Base-by-base conservation (phyloP, 2,113 vertebrate genomes). In the Cyprinodon tularosa region DNA sequence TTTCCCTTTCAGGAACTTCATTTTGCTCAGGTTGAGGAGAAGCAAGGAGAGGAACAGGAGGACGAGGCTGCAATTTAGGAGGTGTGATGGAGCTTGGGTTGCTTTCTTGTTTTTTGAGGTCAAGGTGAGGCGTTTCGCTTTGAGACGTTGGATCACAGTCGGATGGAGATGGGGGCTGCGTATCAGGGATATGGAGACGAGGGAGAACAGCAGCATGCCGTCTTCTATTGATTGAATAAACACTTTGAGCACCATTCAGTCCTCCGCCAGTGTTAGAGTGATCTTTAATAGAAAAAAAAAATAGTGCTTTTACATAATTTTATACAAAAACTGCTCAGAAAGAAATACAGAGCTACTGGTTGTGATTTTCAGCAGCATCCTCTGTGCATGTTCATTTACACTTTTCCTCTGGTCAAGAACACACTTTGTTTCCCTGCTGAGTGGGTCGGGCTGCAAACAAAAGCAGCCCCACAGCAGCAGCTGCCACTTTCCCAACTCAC, bases 401-500 rank as follows among this genome's bases (percentile, higher is more conserved):
- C 83, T 91, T 86, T 38, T 62, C 42, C 67, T 80, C 76, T 62
- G 78, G 53, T 38, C 68, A 47, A 72, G 78, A 69, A 84, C 79
- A 91, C 89, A 78, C 82, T 86, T 53, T 67, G 80, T 83, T 68
- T 80, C 84, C 91, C 92, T 86, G 89, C 91, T 91, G 91, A 62
- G 90, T 48, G 68, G 75, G 72, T 82, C 73, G 66, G 48, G 62
- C 53, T 45, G 66, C 77, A 14, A 83, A 91, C 88, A 91, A 92
- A 90, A 80, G 86, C 68, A 44, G 76, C 74, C 72, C 83, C 12
- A 29, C 76, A 83, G 77, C 68, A 89, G 84, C 93, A 94, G 93
- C 93, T 93, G 94, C 86, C 83, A 63, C 70, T 82, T 93, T 94
- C 93, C 89, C 92, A 94, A 86, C 78, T 73, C 84, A 82, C 85